Conservation (phyloP, 2,888 invertebrate genomes). For the Gastrophysa polygoni region DNA sequence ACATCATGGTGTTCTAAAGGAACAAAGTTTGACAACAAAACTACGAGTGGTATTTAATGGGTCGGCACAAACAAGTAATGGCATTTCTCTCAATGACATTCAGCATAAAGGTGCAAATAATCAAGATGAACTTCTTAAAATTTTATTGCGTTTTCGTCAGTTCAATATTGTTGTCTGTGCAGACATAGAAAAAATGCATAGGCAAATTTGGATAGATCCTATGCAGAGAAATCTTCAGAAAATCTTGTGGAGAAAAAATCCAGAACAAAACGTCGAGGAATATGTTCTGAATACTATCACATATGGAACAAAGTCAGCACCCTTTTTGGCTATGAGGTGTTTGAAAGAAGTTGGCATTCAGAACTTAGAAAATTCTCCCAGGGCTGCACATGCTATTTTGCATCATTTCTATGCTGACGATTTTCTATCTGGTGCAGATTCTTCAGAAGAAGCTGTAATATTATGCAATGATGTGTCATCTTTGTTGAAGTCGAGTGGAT, state of each 20-base stretch:
- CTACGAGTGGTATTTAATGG: constrained; percentile 42
- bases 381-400: constrained; percentile 23
- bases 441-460: constrained; percentile 28
- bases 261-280: constrained; percentile 30
- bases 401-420: constrained; percentile 46
- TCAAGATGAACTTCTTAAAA: neutral
- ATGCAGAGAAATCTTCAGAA: constrained; percentile 39
- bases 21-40: constrained; percentile 16
- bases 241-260: constrained; percentile 47
- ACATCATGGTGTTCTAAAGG: constrained; percentile 20
- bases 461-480: neutral
- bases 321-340: constrained; percentile 17
- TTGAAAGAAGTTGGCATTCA: constrained; percentile 37
- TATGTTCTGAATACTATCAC: constrained; percentile 45
- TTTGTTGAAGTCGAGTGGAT: neutral
- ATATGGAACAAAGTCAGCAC: constrained; percentile 44
- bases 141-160: constrained; percentile 22
- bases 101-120: constrained; percentile 4
- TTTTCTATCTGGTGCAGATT: constrained; percentile 34
- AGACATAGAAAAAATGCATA: constrained; percentile 52
- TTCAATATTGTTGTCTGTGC: constrained; percentile 44
- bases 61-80: constrained; percentile 1
- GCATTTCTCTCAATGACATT: constrained; percentile 1
- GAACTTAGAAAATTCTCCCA: constrained; percentile 26
- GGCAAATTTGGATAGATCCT: constrained; percentile 41